Percentiles rank a stretch among this genome's conserved stretches.
These are phyloP conservation scores for Verasper variegatus DNA, from an alignment of 2,113 vertebrate species.

Conservation along the genomic window DNA sequence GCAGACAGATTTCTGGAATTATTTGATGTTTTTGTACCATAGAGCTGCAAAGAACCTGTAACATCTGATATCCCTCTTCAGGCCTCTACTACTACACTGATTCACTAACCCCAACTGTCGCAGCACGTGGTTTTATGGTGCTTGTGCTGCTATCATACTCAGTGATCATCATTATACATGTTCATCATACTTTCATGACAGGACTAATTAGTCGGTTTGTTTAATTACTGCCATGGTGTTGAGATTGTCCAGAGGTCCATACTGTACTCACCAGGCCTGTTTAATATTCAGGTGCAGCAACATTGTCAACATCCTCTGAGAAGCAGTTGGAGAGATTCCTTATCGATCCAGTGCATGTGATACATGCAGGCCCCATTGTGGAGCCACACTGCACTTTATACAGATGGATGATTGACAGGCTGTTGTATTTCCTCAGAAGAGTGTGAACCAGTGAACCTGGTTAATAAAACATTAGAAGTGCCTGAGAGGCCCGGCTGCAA, in stretches of 20 bases:
- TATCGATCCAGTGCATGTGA: conserved; percentile 65
- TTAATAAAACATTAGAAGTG: conserved; percentile 84
- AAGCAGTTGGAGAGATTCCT: conserved; percentile 52
- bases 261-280: neutral
- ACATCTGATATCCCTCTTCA: no score
- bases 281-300: conserved; percentile 63
- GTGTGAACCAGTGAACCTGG: conserved; percentile 77
- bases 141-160: neutral
- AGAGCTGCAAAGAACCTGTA: no score
- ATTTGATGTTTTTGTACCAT: no score
- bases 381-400: conserved; percentile 63
- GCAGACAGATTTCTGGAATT: no score
- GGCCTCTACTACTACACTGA: no score
- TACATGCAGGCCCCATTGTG: conserved; percentile 53
- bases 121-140: neutral
- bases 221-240: conserved; percentile 50
- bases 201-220: conserved; percentile 82
- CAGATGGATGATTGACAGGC: conserved; percentile 78
- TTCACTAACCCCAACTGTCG: neutral
- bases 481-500: conserved; percentile 62
- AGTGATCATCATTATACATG: conserved; percentile 78
- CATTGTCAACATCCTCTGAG: conserved; percentile 60
- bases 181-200: conserved; percentile 81
- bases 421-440: conserved; percentile 72
- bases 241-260: conserved; percentile 6